Percentiles rank a stretch among this genome's conserved stretches.
These are phyloP conservation scores for Orbicella faveolata DNA, from an alignment of 64 coral and sea anemone genomes.

Conservation along the genomic window DNA sequence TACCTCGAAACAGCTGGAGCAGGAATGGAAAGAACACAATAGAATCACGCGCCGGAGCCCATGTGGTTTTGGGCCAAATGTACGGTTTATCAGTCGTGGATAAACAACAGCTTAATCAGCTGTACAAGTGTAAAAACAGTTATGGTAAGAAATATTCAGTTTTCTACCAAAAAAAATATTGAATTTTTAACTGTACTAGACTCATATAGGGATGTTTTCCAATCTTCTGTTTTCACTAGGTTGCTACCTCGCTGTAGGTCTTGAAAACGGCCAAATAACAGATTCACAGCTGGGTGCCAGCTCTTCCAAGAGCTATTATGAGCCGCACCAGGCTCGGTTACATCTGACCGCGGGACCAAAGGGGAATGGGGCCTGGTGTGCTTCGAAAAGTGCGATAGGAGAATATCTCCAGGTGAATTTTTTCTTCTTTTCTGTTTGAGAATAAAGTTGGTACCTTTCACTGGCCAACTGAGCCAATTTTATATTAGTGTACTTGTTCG, in stretches of 20 bases:
- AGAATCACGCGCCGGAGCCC: conserved; percentile 37
- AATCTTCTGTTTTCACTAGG: background rate
- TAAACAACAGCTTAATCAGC: conserved; percentile 37
- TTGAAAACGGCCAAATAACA: conserved; percentile 27
- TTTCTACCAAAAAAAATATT: background rate
- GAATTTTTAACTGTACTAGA: background rate
- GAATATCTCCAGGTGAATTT: conserved; percentile 36
- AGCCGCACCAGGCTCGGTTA: conserved; percentile 45
- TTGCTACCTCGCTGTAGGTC: conserved; percentile 21
- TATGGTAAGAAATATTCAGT: background rate
- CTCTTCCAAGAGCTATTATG: background rate
- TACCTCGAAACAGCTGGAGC: conserved; percentile 28
- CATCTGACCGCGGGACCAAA: conserved; percentile 33
- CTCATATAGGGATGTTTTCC: background rate
- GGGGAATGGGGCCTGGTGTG: conserved; percentile 44
- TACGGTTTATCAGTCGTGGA: conserved; percentile 26
- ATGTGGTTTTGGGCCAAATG: conserved; percentile 22
- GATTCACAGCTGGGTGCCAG: conserved; percentile 24
- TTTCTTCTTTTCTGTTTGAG: too few species aligned
- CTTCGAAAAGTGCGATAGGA: conserved; percentile 1
- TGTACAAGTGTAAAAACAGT: conserved; percentile 32
- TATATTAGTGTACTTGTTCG: too few species aligned
- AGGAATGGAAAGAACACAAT: conserved; percentile 29
- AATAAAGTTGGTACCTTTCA: too few species aligned
- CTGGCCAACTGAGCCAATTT: too few species aligned